Conservation (phyloP, 2,113 vertebrate genomes). For the Cisticola juncidis region DNA sequence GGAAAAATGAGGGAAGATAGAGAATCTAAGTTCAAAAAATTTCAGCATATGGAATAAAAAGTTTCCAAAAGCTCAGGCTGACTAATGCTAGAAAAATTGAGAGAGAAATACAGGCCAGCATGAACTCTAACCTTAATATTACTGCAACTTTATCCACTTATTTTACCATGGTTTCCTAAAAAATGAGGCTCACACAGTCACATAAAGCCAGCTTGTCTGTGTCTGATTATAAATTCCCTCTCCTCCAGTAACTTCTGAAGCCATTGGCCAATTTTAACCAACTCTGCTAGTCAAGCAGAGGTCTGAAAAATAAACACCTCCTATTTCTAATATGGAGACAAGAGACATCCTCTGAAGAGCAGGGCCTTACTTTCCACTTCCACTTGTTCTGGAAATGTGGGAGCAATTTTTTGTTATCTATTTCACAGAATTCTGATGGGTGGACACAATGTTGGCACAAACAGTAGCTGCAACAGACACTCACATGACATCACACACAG, state of each 20-base stretch:
- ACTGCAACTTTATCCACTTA: constrained; percentile 53
- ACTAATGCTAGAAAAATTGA: constrained; percentile 37
- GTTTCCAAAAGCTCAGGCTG: constrained; percentile 10
- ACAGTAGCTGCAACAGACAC: neutral
- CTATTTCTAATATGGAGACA: neutral
- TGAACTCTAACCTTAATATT: constrained; percentile 58
- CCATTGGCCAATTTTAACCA: constrained; percentile 24
- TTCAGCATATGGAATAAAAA: neutral
- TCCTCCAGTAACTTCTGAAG: constrained; percentile 52
- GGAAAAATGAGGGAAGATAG: neutral
- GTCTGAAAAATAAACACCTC: neutral
- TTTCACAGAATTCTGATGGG: neutral
- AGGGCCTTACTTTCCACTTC: neutral
- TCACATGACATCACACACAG: neutral
- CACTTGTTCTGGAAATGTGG: neutral
- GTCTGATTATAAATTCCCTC: constrained; percentile 59
- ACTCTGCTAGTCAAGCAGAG: constrained; percentile 10
- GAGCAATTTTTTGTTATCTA: neutral
- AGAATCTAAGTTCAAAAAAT: neutral
- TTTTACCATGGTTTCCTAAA: constrained; percentile 48
- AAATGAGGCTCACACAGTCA: constrained; percentile 19
- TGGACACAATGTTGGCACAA: neutral
- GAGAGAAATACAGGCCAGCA: constrained; percentile 23
- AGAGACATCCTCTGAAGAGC: neutral
- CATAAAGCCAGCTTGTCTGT: constrained; percentile 49